Conservation (phyloP, 30 jellyfish, hydroid and myxozoan genomes). For the Hydra vulgaris region DNA sequence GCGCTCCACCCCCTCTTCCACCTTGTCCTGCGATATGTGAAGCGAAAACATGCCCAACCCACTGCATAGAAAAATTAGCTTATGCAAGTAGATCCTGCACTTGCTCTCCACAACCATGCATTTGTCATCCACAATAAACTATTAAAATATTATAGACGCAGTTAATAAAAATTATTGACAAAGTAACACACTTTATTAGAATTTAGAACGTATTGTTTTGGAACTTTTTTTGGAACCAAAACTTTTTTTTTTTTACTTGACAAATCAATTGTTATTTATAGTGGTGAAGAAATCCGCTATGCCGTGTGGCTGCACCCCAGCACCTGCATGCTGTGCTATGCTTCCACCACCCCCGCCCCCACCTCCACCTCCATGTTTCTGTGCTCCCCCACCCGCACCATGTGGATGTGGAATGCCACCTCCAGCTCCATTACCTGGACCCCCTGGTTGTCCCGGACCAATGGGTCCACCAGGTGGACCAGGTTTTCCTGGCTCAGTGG, state of each 20-base stretch:
- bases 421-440: slow-evolving; percentile 88
- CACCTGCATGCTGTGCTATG: slow-evolving; percentile 50
- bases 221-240: too few relatives aligned
- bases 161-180: neutral
- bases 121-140: neutral
- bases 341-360: slow-evolving; percentile 97
- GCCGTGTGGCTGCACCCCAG: slow-evolving; percentile 93
- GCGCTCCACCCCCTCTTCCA: slow-evolving; percentile 77
- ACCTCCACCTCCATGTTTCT: slow-evolving; percentile 61
- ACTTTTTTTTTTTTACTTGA: neutral
- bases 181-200: neutral
- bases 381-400: slow-evolving; percentile 86
- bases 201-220: too few relatives aligned
- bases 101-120: neutral
- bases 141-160: neutral
- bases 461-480: slow-evolving; percentile 70
- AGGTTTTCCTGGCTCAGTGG: slow-evolving; percentile 86
- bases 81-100: neutral
- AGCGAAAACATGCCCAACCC: slow-evolving; percentile 35
- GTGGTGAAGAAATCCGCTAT: slow-evolving; percentile 77
- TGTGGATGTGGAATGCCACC: slow-evolving; percentile 67
- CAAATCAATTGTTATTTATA: slow-evolving; percentile 21
- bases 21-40: slow-evolving; percentile 44
- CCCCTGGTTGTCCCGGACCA: slow-evolving; percentile 90
- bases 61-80: neutral